Percentiles rank a stretch among this genome's conserved stretches.
phyloP scores from a whole-genome alignment of 2,113 vertebrate genomes.

The Brachionichthys hirsutus region DNA sequence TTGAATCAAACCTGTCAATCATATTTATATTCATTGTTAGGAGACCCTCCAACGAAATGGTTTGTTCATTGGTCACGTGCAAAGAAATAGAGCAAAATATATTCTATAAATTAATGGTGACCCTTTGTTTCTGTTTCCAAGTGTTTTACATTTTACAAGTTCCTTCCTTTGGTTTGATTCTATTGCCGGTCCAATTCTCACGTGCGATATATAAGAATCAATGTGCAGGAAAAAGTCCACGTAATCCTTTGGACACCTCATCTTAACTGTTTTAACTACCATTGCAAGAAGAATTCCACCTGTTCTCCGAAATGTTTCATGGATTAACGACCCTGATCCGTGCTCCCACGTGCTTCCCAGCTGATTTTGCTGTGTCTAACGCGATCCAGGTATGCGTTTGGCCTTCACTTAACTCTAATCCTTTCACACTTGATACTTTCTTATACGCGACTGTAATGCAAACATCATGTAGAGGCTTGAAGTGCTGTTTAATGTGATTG shows the following conservation, averaged over 20 bases:
- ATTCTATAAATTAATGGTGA: not conserved
- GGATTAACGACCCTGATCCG: constrained; percentile 31
- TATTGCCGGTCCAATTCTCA: not conserved
- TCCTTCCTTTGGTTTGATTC: no score
- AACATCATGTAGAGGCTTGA: constrained; percentile 53
- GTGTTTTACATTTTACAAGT: not conserved
- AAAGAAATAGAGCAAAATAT: no score
- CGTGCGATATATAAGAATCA: not conserved
- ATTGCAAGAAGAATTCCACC: constrained; percentile 28
- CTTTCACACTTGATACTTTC: constrained; percentile 51
- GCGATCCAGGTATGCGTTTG: constrained; percentile 61
- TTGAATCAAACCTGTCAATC: no score
- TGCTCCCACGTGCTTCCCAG: constrained; percentile 38
- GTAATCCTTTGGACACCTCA: not conserved
- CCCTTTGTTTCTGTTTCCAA: not conserved
- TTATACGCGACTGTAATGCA: constrained; percentile 58
- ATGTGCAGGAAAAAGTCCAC: not conserved
- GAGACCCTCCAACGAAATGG: no score
- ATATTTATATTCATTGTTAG: no score
- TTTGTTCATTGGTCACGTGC: no score
- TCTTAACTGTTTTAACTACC: constrained; percentile 7
- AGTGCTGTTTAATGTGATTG: constrained; percentile 58
- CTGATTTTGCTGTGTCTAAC: constrained; percentile 54
- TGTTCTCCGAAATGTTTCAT: constrained; percentile 36
- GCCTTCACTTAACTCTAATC: constrained; percentile 59